A percentile compares a stretch with the other conserved stretches of the same genome.
Conservation (phyloP, 2,797 vertebrate species). For the Glyptemys insculpta region DNA sequence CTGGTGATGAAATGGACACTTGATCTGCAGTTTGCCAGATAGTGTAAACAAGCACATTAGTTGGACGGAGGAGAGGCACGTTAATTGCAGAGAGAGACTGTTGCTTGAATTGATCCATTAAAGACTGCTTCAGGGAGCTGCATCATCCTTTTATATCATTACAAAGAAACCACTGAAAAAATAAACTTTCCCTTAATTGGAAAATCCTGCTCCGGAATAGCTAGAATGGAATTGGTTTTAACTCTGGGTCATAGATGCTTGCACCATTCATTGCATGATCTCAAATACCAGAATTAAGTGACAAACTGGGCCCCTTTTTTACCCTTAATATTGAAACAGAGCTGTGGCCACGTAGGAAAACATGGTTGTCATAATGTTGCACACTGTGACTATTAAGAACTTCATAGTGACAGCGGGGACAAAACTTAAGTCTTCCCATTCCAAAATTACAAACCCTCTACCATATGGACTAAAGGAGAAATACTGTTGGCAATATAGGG, state of each 20-base stretch:
- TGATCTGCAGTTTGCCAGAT: constrained; percentile 3
- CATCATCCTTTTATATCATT: neutral
- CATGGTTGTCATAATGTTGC: fast-evolving
- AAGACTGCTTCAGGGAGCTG: neutral
- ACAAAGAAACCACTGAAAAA: neutral
- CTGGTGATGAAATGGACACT: constrained; percentile 18
- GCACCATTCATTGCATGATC: neutral
- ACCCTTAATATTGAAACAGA: neutral
- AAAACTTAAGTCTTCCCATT: neutral
- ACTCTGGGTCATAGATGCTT: neutral
- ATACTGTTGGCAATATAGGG: neutral
- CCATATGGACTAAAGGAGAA: neutral
- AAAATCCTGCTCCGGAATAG: neutral
- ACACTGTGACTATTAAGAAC: fast-evolving
- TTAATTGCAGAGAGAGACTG: constrained; percentile 18
- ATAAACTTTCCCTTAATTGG: neutral
- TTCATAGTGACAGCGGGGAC: neutral
- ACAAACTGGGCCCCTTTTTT: neutral
- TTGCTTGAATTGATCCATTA: constrained; percentile 42
- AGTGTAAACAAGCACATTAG: constrained; percentile 56
- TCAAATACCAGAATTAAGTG: neutral
- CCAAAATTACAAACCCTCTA: neutral
- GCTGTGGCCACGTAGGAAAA: neutral
- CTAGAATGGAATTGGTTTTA: neutral
- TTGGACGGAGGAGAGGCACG: neutral